Evolutionary conservation across 2,113 vertebrate genomes (phyloP).

Genomic region (Caloenas nicobarica): DNA sequence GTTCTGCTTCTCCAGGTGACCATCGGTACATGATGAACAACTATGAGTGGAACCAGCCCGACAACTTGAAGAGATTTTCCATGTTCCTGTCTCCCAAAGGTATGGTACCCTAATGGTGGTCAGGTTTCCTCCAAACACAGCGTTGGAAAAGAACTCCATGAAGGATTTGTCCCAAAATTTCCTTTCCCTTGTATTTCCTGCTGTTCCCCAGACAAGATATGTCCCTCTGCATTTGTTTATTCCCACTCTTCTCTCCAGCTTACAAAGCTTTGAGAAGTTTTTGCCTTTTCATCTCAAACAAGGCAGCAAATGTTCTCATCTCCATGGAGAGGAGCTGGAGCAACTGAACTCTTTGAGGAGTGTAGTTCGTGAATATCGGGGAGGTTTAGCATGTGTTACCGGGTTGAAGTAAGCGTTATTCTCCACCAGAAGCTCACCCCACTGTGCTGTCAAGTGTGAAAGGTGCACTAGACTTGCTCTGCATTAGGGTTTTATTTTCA

Average conservation of each 20-base stretch:
- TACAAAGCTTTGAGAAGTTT: neutral
- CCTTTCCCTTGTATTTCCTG: neutral
- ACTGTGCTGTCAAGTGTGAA: neutral
- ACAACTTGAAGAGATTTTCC: conserved; percentile 79
- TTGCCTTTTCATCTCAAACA: neutral
- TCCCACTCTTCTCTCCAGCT: neutral
- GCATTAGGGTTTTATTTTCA: neutral
- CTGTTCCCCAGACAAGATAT: neutral
- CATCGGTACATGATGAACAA: conserved; percentile 78
- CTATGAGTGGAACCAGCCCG: conserved; percentile 74
- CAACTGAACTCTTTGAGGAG: neutral
- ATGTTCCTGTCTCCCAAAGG: conserved; percentile 82
- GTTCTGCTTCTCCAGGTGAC: conserved; percentile 58
- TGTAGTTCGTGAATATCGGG: neutral
- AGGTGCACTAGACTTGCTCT: neutral
- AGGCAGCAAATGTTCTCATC: neutral
- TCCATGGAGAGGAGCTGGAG: neutral
- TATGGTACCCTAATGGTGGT: neutral
- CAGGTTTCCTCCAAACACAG: neutral
- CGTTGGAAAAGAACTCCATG: neutral
- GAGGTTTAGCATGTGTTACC: neutral
- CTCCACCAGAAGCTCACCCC: neutral
- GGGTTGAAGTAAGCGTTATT: neutral
- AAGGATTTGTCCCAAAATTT: neutral
- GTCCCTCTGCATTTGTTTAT: neutral